Base-by-base conservation (phyloP, 2,888 invertebrate species). In the Drosophila siamana region DNA sequence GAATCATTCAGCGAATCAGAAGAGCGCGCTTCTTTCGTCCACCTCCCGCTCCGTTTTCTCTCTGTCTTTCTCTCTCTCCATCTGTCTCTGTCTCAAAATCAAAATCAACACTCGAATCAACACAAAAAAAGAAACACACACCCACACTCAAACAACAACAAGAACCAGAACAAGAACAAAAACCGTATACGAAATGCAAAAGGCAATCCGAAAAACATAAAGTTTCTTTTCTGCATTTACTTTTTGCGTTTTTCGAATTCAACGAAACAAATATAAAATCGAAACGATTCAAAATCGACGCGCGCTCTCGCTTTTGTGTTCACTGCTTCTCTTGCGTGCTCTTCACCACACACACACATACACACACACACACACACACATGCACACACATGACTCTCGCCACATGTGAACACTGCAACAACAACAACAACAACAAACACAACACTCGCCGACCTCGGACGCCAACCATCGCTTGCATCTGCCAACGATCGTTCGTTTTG, bases 201-300 rank as follows among this genome's bases (percentile, higher is more conserved):
- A 54, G 51, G 60, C 61, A 68, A 73, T 62, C 24, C 62, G 51
- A 60, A 63, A 86, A 77, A 80, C 87, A 84, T 84, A 66, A 87
- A 87, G 83, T 88, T 88, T 89, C 69, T 85, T 89, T 83, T 89
- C 67, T 89, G 86, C 88, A 88, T 84, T 89, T 89, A 88, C 63
- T 88, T 84, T 87, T 89, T 89, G 80, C 68, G 64, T 86, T 84
- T 41, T 44, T 66, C 66, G 52, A 80, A 82, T 67, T 55, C 54
- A 74, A 78, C 69, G 62, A 69, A 54, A 57, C 51, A 69, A 69
- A 38, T 7, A 54, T n/a, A 1, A 54, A 26, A 65, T 33, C 33
- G 33, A 33, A 65, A 67, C 40, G 38, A 61, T 51, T 48, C n/a
- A 11, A 60, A 43, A 50, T 65, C 89, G 61, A 62, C 83, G 87